Evolutionary conservation across 2,888 invertebrate species (phyloP), one percentile per base, ranked within the genome.

Genomic region (Lasioglossum morio): DNA sequence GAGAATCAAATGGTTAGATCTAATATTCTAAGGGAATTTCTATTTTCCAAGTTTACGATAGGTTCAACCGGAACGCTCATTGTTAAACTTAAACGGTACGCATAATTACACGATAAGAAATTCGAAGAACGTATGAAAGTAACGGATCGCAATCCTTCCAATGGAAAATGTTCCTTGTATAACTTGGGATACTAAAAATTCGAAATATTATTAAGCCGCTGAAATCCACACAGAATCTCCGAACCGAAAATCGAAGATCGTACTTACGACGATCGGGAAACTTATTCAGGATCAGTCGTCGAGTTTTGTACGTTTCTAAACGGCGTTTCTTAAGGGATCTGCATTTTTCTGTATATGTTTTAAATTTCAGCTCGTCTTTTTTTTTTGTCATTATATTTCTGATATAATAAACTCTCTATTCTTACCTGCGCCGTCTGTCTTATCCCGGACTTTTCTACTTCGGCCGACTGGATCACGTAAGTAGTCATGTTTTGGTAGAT

Each of bases 361-460:
- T 86, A 43, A 87, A 86, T 60, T 27, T 8, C 30, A 80, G 48
- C 69, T 72, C 79, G 60, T 77, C 60, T 40, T 53, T 77, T 69
- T 40, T 53, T 77, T 81, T 77, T 81, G 63, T 84, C 85, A 74
- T 78, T 83, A 79, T 84, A 84, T 66, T 76, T 87, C 79, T 80
- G 80, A 87, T 73, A 69, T 72, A 87, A 87, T 87, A 87, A 87
- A 87, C 72, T 76, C 80, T 87, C 80, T 87, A 87, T 87, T 87
- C 87, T 87, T 86, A 87, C 78, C 78, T 60, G 83, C n/a, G 48
- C 37, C 53, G 74, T 66, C 85, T 76, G 53, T 76, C 27, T 79
- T 69, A 83, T 77, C 69, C 72, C 73, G 19, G 8, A 14, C 2
- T 5, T 4, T 72, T 72, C 76, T 27, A 48, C 76, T 81, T 70